Base-by-base conservation (phyloP, 2,797 vertebrate genomes). In the Schizothorax lantsangensis region DNA sequence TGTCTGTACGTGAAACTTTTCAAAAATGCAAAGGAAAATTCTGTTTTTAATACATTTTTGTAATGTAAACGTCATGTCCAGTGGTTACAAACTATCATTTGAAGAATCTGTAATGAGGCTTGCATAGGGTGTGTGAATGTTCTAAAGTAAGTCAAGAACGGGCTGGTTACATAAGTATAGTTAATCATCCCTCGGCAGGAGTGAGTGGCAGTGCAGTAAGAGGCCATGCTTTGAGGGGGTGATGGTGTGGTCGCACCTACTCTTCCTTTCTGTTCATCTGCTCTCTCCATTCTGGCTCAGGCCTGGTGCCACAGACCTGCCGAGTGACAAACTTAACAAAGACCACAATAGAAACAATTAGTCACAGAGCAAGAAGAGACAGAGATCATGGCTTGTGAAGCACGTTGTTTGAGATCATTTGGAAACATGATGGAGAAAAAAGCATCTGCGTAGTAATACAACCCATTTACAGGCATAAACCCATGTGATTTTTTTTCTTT, bases 221-320 rank as follows among this genome's bases (percentile, higher is more conserved):
- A 88, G 81, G 89, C 92, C 90, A 94, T 94, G 93, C 93, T 94
- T 95, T 95, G 94, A 93, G 94, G 95, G 92, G 95, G 95, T 85
- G 89, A 87, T 89, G 92, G 93, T 92, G 93, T 94, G 92, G 89
- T 92, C 91, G 88, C 86, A 88, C 94, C 91, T 87, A 88, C 91
- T 92, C 92, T 91, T 93, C 72, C 87, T 93, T 85, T 91, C 93
- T 64, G 92, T 89, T 91, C 90, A 92, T 92, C 93, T 87, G 92
- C 77, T 79, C 75, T 66, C 74, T 81, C 40, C 87, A 88, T 88
- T 89, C 89, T 59, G 89, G 91, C 92, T 85, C 83, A 75, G 89
- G 90, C 88, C 89, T 88, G 91, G 62, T 90, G 88, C 87, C 86
- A 87, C 88, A 75, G 87, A 88, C 88, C 83, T 90, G 68, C 73